Evolutionary conservation across 37 sponge, comb jelly and placozoan genomes (phyloP).

Genomic region (Mnemiopsis leidyi): DNA sequence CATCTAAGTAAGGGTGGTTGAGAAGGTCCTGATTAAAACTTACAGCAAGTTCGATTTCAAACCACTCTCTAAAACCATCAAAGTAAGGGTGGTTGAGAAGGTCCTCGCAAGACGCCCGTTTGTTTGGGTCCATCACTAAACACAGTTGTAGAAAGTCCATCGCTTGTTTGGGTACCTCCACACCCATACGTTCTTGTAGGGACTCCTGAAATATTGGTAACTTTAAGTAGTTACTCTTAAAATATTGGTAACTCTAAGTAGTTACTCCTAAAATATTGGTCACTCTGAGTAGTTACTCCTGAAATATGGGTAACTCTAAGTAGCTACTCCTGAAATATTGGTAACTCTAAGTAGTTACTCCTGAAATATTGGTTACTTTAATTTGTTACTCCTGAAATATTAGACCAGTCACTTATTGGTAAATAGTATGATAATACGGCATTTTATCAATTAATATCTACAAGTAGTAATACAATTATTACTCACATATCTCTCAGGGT

Average conservation of each 20-base stretch:
- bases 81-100: slow-evolving; percentile 91
- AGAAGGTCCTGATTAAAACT: slow-evolving; percentile 76
- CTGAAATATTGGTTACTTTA: neutral
- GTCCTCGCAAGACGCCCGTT: slow-evolving; percentile 84
- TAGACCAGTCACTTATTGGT: too few species aligned
- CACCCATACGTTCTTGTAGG: slow-evolving; percentile 42
- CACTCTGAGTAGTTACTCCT: neutral
- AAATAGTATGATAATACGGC: too few species aligned
- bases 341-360: neutral
- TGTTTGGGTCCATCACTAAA: slow-evolving; percentile 85
- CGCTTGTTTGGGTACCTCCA: neutral
- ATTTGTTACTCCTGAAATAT: neutral
- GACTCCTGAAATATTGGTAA: neutral
- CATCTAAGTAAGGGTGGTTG: slow-evolving; percentile 88
- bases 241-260: neutral
- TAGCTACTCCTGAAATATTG: neutral
- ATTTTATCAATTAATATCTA: too few species aligned
- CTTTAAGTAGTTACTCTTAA: neutral
- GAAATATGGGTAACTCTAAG: neutral
- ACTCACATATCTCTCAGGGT: slow-evolving; percentile 72
- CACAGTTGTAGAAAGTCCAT: slow-evolving; percentile 72
- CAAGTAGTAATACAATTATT: neutral
- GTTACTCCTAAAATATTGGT: neutral
- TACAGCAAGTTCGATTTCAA: slow-evolving; percentile 86
- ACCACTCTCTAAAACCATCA: slow-evolving; percentile 90